Conservation (phyloP, 2,888 invertebrate species). For the Adela reaumurella region DNA sequence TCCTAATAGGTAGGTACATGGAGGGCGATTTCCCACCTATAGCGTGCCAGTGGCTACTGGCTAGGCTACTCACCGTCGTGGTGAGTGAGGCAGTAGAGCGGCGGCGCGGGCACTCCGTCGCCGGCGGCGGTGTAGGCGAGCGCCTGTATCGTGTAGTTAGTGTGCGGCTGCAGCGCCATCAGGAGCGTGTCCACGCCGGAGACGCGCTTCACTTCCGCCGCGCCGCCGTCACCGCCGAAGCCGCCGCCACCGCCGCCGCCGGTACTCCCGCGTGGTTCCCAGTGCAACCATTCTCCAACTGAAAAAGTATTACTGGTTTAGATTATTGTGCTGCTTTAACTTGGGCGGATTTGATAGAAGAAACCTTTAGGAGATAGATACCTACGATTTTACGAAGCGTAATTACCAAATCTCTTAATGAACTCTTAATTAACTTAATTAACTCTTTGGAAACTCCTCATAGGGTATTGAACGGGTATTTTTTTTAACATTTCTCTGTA, state of each 20-base stretch:
- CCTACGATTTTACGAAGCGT: too few relatives aligned
- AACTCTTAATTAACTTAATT: too few relatives aligned
- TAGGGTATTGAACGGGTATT: too few relatives aligned
- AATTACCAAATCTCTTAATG: too few relatives aligned
- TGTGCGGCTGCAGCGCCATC: conserved; percentile 75
- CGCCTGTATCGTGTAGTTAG: conserved; percentile 85
- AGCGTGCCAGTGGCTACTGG: too few relatives aligned
- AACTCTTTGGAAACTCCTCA: too few relatives aligned
- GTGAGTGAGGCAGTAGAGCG: conserved; percentile 77
- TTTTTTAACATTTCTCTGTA: too few relatives aligned
- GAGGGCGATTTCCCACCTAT: too few relatives aligned
- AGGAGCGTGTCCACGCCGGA: conserved; percentile 75
- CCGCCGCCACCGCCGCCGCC: conserved; percentile 32
- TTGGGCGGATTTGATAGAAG: too few relatives aligned
- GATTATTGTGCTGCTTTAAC: too few relatives aligned
- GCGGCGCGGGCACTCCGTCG: conserved; percentile 75
- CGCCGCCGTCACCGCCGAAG: conserved; percentile 23
- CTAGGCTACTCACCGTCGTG: conserved; percentile 84
- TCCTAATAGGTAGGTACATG: too few relatives aligned
- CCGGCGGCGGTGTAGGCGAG: conserved; percentile 82
- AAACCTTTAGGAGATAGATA: too few relatives aligned
- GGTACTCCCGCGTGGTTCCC: conserved; percentile 38
- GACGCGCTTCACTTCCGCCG: conserved; percentile 74
- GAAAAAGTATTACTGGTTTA: conserved; percentile 40
- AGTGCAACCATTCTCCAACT: conserved; percentile 50